Percentiles rank a stretch among this genome's conserved stretches.
Conservation (phyloP, 2,113 vertebrate genomes). For the Forbesichthys agassizii region DNA sequence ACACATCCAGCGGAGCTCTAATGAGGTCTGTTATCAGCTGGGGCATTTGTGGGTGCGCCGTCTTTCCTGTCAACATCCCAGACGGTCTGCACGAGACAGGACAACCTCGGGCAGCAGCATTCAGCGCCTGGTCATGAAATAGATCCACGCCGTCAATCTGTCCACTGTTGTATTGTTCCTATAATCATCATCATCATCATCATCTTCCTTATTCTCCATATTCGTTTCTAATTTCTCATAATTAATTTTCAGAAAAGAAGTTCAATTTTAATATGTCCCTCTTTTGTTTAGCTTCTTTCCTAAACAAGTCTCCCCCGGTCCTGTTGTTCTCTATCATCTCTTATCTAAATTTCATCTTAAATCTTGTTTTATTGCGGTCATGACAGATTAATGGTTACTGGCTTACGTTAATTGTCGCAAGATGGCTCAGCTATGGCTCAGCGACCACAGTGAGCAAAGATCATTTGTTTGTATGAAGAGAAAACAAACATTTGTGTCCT, state of each 20-base stretch:
- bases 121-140: neutral
- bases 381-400: too few species aligned
- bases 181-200: neutral
- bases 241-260: too few species aligned
- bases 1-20: slow-evolving; percentile 43
- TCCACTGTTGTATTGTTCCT: neutral
- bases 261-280: too few species aligned
- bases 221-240: neutral
- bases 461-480: slow-evolving; percentile 16
- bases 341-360: too few species aligned
- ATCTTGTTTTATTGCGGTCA: too few species aligned
- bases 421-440: neutral
- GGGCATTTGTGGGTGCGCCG: slow-evolving; percentile 52
- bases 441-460: neutral
- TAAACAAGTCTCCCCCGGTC: too few species aligned
- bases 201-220: neutral
- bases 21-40: slow-evolving; percentile 64
- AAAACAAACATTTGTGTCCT: slow-evolving; percentile 1
- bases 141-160: neutral
- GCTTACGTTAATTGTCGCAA: too few species aligned
- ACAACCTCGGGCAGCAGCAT: slow-evolving; percentile 42
- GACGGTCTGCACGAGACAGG: slow-evolving; percentile 46
- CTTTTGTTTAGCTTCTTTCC: too few species aligned
- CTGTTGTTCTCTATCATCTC: too few species aligned
- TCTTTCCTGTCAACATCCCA: slow-evolving; percentile 51